Base-by-base conservation (phyloP, 2,113 vertebrate species). In the Patagioenas fasciata region DNA sequence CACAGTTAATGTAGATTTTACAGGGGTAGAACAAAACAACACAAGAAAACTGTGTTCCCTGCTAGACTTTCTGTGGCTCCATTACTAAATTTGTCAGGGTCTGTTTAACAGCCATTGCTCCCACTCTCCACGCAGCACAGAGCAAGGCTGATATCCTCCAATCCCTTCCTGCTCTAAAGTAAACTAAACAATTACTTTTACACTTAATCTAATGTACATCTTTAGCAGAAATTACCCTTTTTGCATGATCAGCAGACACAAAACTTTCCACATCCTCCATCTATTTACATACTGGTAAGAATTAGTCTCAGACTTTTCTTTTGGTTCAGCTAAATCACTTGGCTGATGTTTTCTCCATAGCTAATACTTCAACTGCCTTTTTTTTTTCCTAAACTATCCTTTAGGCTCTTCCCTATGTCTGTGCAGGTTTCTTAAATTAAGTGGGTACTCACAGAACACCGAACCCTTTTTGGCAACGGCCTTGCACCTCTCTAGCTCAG, bases 91-190 rank as follows among this genome's bases (percentile, higher is more conserved):
- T 42, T n/a, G 40, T 6, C 56, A 14, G 44, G 64, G 28, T 57
- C 54, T 73, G 62, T 36, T 65, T 19, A 71, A 15, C 44, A 89
- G 70, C 50, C 80, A 5, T 7, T 38, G 48, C 74, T 87, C 81
- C 80, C 58, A 5, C 75, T 72, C 29, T 8, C 29, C 34, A 3
- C 2, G 0, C 40, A 44, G 78, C 78, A 51, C 51, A 21, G 57
- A 24, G 16, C 0, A 2, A 64, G 31, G n/a, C 25, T 64, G 57
- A n/a, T 5, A 6, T 1, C 15, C 62, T 29, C 13, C 57, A 66
- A 1, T 20, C 20, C 66, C 20, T 19, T 66, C 85, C 74, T 34
- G 24, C 42, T 60, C 66, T 51, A 3, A 64, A 34, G 38, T 29
- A 40, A 84, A 93, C 54, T 7, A 88, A 21, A 53, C 75, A 61